Base-by-base conservation (phyloP, 2,888 invertebrate genomes). In the Alcis repandata region DNA sequence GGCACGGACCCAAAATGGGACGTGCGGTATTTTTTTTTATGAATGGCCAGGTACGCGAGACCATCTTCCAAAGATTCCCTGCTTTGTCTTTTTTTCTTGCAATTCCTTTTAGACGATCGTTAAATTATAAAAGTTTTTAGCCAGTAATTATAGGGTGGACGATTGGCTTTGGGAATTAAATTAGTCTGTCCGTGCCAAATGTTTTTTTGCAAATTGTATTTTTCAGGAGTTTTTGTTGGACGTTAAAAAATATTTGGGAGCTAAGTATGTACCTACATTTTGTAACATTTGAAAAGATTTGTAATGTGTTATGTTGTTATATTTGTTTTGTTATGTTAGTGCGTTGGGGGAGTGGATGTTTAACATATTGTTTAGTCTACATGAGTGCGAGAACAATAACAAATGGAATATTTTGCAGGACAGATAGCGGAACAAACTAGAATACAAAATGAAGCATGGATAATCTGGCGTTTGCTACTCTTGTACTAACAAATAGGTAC, bases 1-100 rank as follows among this genome's bases (percentile, higher is more conserved):
- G 88, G 84, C 79, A 81, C 78, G 79, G 77, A 64, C 79, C 83
- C 74, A 76, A 82, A 83, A 82, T 79, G 80, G 84, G 84, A 81
- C 82, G 79, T 80, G 83, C 69, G 81, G 83, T 78, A 76, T 76
- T 75, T 80, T 85, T 83, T 85, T 78, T 84, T 43, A 38, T 45
- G 36, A 43, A 51, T 45, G 59, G 56, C 46, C 65, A 66, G 65
- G 65, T 66, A 65, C 85, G 83, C 82, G 84, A 74, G 82, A 79
- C 77, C 72, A 59, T 65, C 43, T 61, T 67, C 74, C 68, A 72
- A 72, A 77, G 72, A 68, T 71, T 68, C 67, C 46, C 56, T 53
- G 67, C 68, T 68, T 66, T 69, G 71, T 74, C 74, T 77, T 79
- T 79, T 74, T 54, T 17, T 22, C 19, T 51, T 17, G 74, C 70